Evolutionary conservation across 2,797 vertebrate genomes (phyloP), one percentile per base, ranked within the genome.

Genomic region (Acomys russatus): DNA sequence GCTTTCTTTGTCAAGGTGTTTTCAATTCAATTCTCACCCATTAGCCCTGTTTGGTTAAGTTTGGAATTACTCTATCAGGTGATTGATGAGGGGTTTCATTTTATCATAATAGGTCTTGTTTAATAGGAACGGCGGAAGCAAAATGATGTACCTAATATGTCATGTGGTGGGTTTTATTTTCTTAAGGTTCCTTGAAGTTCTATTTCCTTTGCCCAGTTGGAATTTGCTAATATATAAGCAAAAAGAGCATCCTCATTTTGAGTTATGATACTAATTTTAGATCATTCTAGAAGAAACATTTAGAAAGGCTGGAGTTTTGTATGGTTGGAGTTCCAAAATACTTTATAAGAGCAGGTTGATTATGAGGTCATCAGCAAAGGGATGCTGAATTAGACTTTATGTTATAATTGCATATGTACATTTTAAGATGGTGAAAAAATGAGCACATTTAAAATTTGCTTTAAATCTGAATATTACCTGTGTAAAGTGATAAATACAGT

Each of bases 1-100:
- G 98, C 98, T 99, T 98, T 98, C 98, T 99, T 98, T 98, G 98
- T 99, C 98, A 98, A 99, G 99, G 99, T 99, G 99, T 99, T 99
- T 99, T 99, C 99, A 99, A 99, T 99, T 99, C 99, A 99, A 99
- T 99, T 99, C 99, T 99, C 99, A 99, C 99, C 99, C 99, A 98
- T 98, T 99, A 99, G 98, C 99, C 99, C 98, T 98, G 98, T 99
- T 99, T 99, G 99, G 98, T 96, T 99, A 98, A 97, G 98, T 98
- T 98, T 97, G 88, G 99, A 98, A 99, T 98, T 98, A 98, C 98
- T 98, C 97, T 97, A 97, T 98, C 98, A 98, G 98, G 98, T 98
- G 98, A 98, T 98, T 98, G 98, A 98, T 99, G 98, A 98, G 97
- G 98, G 98, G 98, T 98, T 99, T 98, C 97, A 97, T 96, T 96